These are phyloP conservation scores for Pseudorhombus dupliciocellatus DNA, from an alignment of 2,113 vertebrate species.

Conservation along the genomic window DNA sequence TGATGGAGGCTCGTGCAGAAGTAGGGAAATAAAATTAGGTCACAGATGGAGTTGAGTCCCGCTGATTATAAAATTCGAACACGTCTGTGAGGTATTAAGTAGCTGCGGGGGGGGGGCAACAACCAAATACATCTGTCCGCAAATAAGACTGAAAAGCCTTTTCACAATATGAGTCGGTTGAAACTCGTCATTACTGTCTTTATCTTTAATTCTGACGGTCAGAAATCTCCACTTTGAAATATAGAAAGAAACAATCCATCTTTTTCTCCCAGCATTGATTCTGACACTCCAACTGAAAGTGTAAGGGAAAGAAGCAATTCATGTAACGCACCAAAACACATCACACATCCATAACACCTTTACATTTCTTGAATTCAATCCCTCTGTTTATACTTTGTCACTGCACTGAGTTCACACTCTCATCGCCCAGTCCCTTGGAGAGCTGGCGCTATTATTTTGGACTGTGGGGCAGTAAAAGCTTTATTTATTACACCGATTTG, in stretches of 20 bases:
- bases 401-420: conserved; percentile 9
- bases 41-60: conserved; percentile 15
- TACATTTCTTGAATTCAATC: too few relatives aligned
- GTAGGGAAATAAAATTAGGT: conserved; percentile 27
- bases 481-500: conserved; percentile 35
- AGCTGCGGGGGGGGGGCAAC: neutral
- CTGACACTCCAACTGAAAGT: too few relatives aligned
- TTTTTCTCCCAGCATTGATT: too few relatives aligned
- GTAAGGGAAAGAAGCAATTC: too few relatives aligned
- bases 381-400: neutral
- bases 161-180: neutral
- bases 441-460: conserved; percentile 23
- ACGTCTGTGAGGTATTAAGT: neutral
- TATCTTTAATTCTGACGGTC: neutral
- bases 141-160: neutral
- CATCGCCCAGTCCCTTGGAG: neutral
- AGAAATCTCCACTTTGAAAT: too few relatives aligned
- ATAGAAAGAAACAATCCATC: too few relatives aligned
- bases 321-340: too few relatives aligned
- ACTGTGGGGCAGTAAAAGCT: conserved; percentile 23
- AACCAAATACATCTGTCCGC: neutral
- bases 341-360: too few relatives aligned
- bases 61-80: conserved; percentile 10
- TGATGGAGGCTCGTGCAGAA: conserved; percentile 9
- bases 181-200: neutral